Evolutionary conservation across 2,797 vertebrate species (phyloP).

Genomic region (Thripadectes ignobilis): DNA sequence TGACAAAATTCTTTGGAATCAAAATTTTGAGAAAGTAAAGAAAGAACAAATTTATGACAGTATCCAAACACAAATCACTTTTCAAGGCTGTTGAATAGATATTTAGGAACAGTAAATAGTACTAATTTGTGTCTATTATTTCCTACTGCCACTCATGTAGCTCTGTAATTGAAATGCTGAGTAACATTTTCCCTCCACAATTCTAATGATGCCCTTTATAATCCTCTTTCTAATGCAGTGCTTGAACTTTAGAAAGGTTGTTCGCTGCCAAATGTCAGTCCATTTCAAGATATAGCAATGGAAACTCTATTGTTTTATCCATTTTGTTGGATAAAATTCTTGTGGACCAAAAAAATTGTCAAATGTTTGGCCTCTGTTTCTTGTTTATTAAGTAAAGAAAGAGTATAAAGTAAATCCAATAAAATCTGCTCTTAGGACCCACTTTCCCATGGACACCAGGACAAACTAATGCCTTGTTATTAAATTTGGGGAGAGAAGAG

Average conservation of each 20-base stretch:
- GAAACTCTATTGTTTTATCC: slow-evolving; percentile 61
- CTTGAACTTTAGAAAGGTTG: slow-evolving; percentile 78
- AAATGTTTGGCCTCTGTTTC: background rate
- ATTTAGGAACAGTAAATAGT: slow-evolving; percentile 54
- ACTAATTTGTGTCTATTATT: slow-evolving; percentile 73
- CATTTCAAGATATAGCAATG: slow-evolving; percentile 43
- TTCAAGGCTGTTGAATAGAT: slow-evolving; percentile 52
- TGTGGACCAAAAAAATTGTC: background rate
- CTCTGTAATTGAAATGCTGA: slow-evolving; percentile 73
- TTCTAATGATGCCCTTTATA: slow-evolving; percentile 78
- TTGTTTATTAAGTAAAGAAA: background rate
- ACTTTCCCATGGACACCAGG: background rate
- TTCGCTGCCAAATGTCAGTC: slow-evolving; percentile 74
- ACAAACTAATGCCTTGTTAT: background rate
- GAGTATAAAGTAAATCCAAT: background rate
- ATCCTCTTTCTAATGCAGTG: slow-evolving; percentile 73
- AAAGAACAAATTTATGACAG: slow-evolving; percentile 39
- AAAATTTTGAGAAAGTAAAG: slow-evolving; percentile 17
- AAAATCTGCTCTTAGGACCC: background rate
- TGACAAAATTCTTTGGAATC: slow-evolving; percentile 43
- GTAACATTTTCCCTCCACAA: slow-evolving; percentile 71
- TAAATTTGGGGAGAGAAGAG: background rate
- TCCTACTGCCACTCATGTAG: slow-evolving; percentile 59
- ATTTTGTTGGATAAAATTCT: slow-evolving; percentile 37
- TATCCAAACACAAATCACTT: slow-evolving; percentile 29